Evolutionary conservation across 2,797 vertebrate species (phyloP), one percentile per base, ranked within the genome.

Genomic region (Meriones psammophilus): DNA sequence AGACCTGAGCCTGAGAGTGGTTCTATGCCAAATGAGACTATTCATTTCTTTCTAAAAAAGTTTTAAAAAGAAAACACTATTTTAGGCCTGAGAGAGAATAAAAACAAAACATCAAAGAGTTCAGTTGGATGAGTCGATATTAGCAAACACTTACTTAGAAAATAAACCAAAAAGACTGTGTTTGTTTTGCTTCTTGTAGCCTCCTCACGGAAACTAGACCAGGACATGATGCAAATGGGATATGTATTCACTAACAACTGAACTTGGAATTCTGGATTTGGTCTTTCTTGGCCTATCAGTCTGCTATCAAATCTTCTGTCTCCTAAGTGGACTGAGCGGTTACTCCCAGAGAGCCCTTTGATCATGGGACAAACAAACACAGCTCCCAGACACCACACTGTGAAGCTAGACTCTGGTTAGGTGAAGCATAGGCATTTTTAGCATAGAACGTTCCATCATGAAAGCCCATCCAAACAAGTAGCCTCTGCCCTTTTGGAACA

Each of bases 11-110:
- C 36, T 54, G 15, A 1, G 3, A 71, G 71, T 12, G 0, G 8
- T 42, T 76, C 68, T 60, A 6, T 8, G 73, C 81, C 50, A 88
- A 68, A 91, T n/a, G 30, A 28, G 81, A 66, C 42, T 54, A 64
- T 71, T 94, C 30, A 17, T 81, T 88, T 58, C 69, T 33, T 26
- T 88, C 46, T 56, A 28, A 95, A 93, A 96, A 80, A 46, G 88
- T 42, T 74, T 24, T 5, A 50, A 50, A 50, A 50, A 50, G 50
- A 77, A 93, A 46, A 13, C 69, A 88, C 66, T 90, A 33, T 88
- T 90, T 92, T 93, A 58, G 39, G 4, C 42, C 69, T 39, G 1
- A 79, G 20, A 73, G 5, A 20, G 86, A 17, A 20, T 14, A 1
- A 33, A 89, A 79, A 39, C 1, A 46, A 60, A 58, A 24, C 30